Conservation (phyloP, 2,888 invertebrate genomes). For the Hydrotaea cyrtoneurina region DNA sequence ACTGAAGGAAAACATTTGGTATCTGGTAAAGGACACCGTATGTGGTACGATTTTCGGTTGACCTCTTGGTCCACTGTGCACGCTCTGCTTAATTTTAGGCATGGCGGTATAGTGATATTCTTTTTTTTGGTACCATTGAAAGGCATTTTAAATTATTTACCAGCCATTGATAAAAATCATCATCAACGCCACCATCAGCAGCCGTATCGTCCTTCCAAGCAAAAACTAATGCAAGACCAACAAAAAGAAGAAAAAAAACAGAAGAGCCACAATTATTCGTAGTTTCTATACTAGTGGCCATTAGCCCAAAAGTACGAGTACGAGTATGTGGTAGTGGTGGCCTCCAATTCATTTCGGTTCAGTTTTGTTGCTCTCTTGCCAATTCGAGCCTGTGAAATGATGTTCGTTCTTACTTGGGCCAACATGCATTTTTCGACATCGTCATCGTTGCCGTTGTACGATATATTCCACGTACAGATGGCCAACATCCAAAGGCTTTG, state of each 20-base stretch:
- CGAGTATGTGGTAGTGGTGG: not conserved
- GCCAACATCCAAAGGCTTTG: not conserved
- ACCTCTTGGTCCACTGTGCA: too few species aligned
- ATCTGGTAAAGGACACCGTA: too few species aligned
- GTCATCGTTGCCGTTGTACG: not conserved
- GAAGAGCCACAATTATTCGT: too few species aligned
- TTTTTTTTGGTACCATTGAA: not conserved
- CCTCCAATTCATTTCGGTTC: slow-evolving; percentile 12
- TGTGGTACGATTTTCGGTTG: not conserved
- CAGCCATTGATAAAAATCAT: slow-evolving; percentile 63
- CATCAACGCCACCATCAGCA: slow-evolving; percentile 24
- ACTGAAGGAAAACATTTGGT: too few species aligned
- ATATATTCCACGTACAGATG: not conserved
- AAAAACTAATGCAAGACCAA: not conserved
- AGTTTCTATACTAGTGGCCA: not conserved
- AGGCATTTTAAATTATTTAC: slow-evolving; percentile 53
- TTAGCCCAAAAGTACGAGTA: not conserved
- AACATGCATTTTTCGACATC: not conserved
- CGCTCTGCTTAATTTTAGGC: too few species aligned
- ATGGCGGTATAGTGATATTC: not conserved
- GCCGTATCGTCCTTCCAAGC: slow-evolving; percentile 31
- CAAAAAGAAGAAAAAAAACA: not conserved
- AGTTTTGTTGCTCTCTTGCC: not conserved
- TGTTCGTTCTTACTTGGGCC: not conserved
- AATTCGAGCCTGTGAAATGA: not conserved